These are phyloP conservation scores for Cromileptes altivelis DNA, from an alignment of 2,113 vertebrate genomes.

Conservation along the genomic window DNA sequence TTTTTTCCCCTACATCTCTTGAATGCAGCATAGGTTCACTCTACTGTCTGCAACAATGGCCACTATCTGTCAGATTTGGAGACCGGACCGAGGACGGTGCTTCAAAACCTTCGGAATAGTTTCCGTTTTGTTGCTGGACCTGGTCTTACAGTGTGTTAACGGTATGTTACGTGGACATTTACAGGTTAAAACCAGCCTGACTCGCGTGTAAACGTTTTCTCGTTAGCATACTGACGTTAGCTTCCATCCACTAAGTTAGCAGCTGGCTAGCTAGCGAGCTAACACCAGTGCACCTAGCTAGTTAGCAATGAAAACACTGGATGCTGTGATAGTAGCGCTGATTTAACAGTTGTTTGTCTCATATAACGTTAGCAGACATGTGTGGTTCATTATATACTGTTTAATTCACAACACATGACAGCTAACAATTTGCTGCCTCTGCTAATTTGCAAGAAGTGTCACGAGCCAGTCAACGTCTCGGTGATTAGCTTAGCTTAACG, in stretches of 20 bases:
- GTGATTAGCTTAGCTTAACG: not conserved
- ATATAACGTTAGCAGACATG: not conserved
- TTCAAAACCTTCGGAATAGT: conserved; percentile 72
- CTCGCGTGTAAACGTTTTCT: not conserved
- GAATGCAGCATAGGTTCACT: conserved; percentile 35
- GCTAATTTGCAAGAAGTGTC: not conserved
- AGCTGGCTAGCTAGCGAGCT: conserved; percentile 40
- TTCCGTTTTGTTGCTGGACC: conserved; percentile 73
- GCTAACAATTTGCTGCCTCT: not conserved
- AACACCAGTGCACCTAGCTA: not conserved
- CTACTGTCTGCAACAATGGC: conserved; percentile 73
- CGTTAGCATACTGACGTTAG: not conserved
- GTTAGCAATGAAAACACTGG: not conserved
- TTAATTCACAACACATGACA: not conserved
- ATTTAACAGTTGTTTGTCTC: not conserved
- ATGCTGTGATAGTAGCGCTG: not conserved
- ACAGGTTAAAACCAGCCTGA: not conserved
- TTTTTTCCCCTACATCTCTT: not conserved
- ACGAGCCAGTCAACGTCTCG: not conserved
- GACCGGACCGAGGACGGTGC: conserved; percentile 69
- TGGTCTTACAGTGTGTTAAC: conserved; percentile 71
- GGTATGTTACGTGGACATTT: conserved; percentile 64
- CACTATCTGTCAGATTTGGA: conserved; percentile 59
- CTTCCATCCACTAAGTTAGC: conserved; percentile 36
- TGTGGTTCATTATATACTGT: not conserved